Base-by-base conservation (phyloP, 92 coral and sea anemone species). In the Umimayanthus kanabou region DNA sequence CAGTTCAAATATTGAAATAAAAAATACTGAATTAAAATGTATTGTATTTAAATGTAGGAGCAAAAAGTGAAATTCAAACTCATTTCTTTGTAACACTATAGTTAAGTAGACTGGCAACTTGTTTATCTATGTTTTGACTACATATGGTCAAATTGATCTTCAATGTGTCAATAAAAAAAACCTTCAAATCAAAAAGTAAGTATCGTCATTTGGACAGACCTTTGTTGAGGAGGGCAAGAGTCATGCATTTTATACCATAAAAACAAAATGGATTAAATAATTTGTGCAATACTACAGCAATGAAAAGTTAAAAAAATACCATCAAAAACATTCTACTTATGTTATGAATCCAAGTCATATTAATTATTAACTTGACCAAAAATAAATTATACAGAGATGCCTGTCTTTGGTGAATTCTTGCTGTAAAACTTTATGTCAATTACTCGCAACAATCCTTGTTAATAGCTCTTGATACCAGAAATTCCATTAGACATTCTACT, bases 51-150 rank as follows among this genome's bases (percentile, higher is more conserved):
- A 61, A 61, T 20, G 69, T 5, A 18, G 22, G 25, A 22, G 5
- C n/a, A 61, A 61, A 25, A 61, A 25, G 0, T 61, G 26, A 23
- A 61, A 25, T 20, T 5, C 18, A 3, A 18, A 20, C 1, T 61
- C 0, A 33, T 22, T 61, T 25, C 26, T 18, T 61, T 61, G 9
- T 53, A 53, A 53, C 11, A 11, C 2, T 14, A 9, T 75, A 37
- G 10, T 43, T 39, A 75, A 75, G 50, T 16, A 9, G 47, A 37
- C 45, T 53, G 58, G 58, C 39, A 9, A 75, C 45, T 20, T 75
- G 22, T 37, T 75, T 75, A 33, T 22, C 45, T 39, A 43, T 83
- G 87, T 83, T 83, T 69, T 83, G 87, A 70, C 87, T 83, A 70
- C 29, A 13, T 39, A 13, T 83, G 67, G 78, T 45, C n/a, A 43